These are phyloP conservation scores for Beaufortia kweichowensis DNA, from an alignment of 2,113 vertebrate species.

Conservation along the genomic window DNA sequence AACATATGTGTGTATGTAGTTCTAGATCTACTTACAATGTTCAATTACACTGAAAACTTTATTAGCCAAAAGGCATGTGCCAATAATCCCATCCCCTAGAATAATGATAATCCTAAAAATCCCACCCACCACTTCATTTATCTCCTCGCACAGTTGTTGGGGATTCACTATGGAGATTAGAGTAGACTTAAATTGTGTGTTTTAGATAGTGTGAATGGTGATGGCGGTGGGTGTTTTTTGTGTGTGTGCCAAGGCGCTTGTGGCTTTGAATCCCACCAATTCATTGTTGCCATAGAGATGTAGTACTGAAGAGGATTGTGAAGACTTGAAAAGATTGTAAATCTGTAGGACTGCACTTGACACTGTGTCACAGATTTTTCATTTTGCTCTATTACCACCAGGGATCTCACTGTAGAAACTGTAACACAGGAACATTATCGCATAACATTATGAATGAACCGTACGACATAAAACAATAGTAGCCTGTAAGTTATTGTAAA, in stretches of 20 bases:
- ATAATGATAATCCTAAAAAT: constrained; percentile 22
- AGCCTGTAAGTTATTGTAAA: no score
- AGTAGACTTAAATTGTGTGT: constrained; percentile 35
- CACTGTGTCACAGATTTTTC: constrained; percentile 24
- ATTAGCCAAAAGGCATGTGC: constrained; percentile 29
- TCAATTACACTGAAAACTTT: constrained; percentile 33
- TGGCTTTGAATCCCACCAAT: constrained; percentile 14
- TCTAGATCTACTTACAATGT: no score
- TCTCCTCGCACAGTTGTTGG: constrained; percentile 45
- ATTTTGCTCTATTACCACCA: no score
- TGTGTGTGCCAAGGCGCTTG: not conserved
- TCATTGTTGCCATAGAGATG: constrained; percentile 32
- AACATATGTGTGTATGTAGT: no score
- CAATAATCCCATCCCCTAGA: constrained; percentile 34
- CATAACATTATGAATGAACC: no score
- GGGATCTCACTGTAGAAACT: no score
- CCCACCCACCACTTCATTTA: constrained; percentile 37
- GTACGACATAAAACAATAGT: no score
- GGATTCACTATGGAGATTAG: constrained; percentile 5
- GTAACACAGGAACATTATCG: no score
- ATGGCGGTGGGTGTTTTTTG: constrained; percentile 27
- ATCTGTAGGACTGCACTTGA: constrained; percentile 11
- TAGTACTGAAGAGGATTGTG: constrained; percentile 10
- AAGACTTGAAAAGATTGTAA: not conserved
- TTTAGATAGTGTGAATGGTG: not conserved